Evolutionary conservation across 2,888 invertebrate species (phyloP).

Genomic region (Ditylenchus weischeri): DNA sequence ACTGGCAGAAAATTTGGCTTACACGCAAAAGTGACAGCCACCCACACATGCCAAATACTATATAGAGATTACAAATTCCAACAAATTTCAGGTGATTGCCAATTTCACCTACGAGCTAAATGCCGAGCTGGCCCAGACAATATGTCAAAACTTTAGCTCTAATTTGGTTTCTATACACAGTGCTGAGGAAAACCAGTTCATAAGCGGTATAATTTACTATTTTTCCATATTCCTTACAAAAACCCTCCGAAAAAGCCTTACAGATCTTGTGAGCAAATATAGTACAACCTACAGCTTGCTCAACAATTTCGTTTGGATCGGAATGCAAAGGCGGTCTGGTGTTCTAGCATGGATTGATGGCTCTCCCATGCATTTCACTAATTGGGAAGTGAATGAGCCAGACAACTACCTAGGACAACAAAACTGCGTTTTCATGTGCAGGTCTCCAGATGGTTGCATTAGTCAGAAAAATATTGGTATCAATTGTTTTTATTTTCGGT

Average conservation of each 20-base stretch:
- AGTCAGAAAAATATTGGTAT: too few relatives aligned
- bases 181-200: neutral
- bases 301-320: neutral
- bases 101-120: neutral
- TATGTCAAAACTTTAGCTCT: neutral
- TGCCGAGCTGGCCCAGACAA: neutral
- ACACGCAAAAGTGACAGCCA: too few relatives aligned
- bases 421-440: neutral
- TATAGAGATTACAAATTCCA: neutral
- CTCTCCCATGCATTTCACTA: neutral
- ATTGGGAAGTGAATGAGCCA: slow-evolving; percentile 5
- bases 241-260: neutral
- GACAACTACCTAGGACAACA: neutral
- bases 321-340: neutral
- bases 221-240: neutral
- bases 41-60: too few relatives aligned
- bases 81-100: neutral
- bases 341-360: neutral
- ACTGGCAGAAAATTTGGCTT: too few relatives aligned
- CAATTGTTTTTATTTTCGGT: too few relatives aligned
- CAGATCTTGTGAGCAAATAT: neutral
- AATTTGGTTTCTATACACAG: slow-evolving; percentile 2
- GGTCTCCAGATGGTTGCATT: neutral
- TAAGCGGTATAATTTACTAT: neutral
- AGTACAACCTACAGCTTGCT: neutral